Conservation (phyloP, 2,797 vertebrate genomes). For the Buphagus erythrorhynchus region DNA sequence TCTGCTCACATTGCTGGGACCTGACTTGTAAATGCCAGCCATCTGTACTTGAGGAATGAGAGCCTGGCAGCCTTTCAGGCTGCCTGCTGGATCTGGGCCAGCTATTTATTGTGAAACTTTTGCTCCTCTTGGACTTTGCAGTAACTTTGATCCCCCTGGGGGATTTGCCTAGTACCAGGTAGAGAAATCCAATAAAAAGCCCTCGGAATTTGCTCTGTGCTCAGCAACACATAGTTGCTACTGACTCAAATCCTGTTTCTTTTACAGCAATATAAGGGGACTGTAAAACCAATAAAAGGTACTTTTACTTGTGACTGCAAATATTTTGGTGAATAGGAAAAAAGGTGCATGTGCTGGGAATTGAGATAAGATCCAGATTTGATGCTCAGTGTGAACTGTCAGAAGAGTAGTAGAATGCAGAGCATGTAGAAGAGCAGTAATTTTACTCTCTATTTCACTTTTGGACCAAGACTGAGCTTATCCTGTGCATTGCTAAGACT, state of each 20-base stretch:
- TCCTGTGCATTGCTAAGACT: not conserved
- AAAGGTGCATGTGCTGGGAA: not conserved
- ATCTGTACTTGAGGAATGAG: not conserved
- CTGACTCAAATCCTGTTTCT: not conserved
- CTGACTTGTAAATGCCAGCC: not conserved
- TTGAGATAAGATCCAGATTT: not conserved
- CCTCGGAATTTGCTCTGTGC: slow-evolving; percentile 32
- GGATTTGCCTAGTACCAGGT: slow-evolving; percentile 35
- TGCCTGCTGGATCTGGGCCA: slow-evolving; percentile 18
- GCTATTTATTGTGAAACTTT: slow-evolving; percentile 37
- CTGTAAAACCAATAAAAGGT: not conserved
- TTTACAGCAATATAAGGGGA: not conserved
- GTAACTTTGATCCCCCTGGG: slow-evolving; percentile 2
- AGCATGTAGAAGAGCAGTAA: not conserved
- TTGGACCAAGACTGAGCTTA: not conserved
- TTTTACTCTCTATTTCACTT: not conserved
- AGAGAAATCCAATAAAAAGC: slow-evolving; percentile 42
- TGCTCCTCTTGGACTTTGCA: slow-evolving; percentile 36
- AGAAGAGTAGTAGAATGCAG: not conserved
- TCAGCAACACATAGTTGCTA: not conserved
- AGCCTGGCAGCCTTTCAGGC: slow-evolving; percentile 13
- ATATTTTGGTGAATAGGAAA: not conserved
- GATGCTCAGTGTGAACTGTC: not conserved
- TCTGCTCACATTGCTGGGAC: not conserved
- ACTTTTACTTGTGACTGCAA: slow-evolving; percentile 10